Evolutionary conservation across 2,797 vertebrate species (phyloP).

Genomic region (Sebastes taczanowskii): DNA sequence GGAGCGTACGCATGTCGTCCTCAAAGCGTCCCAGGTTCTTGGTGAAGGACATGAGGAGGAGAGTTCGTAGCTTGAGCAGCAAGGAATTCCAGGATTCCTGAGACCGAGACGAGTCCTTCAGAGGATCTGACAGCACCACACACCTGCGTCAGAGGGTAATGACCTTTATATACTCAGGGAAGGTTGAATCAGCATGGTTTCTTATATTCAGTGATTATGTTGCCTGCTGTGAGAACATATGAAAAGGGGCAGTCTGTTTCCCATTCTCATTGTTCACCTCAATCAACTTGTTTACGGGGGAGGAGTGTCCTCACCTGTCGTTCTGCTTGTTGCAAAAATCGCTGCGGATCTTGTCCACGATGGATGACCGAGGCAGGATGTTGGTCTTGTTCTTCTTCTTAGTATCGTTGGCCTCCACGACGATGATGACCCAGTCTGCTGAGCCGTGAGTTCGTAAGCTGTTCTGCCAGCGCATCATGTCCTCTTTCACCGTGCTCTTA

Average conservation of each 20-base stretch:
- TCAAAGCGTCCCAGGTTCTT: constrained; percentile 98
- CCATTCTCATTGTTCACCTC: background rate
- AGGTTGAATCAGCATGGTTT: background rate
- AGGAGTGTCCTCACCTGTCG: constrained; percentile 85
- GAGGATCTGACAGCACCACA: constrained; percentile 94
- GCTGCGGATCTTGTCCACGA: constrained; percentile 98
- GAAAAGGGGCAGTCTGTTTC: background rate
- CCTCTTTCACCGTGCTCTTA: constrained; percentile 94
- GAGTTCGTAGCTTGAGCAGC: constrained; percentile 94
- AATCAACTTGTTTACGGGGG: background rate
- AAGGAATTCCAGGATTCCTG: constrained; percentile 98
- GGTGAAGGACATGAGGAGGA: constrained; percentile 99
- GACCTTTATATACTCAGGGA: background rate
- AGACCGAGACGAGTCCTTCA: constrained; percentile 97
- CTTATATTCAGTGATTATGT: background rate
- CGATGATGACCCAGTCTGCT: constrained; percentile 95
- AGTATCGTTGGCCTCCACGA: constrained; percentile 92
- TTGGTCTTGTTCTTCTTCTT: constrained; percentile 99
- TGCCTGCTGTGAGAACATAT: background rate
- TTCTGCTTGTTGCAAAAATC: constrained; percentile 99
- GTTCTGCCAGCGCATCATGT: constrained; percentile 96
- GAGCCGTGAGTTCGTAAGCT: constrained; percentile 88
- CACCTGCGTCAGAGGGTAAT: constrained; percentile 80
- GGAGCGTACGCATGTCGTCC: constrained; percentile 96
- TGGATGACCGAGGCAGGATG: constrained; percentile 96